These are phyloP conservation scores for Acanthiza pusilla DNA, from an alignment of 2,797 vertebrate species.

Conservation along the genomic window DNA sequence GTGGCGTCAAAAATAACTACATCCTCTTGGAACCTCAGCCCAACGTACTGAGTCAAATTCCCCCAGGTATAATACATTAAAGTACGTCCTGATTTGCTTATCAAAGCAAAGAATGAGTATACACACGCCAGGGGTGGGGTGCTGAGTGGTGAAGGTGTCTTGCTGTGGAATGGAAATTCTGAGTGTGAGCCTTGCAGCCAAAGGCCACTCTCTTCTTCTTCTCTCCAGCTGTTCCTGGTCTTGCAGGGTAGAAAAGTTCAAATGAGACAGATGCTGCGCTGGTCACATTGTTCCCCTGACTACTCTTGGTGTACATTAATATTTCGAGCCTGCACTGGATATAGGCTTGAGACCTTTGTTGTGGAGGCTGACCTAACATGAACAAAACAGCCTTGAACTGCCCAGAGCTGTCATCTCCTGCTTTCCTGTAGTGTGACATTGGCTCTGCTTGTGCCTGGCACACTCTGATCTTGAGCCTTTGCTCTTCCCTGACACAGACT, in stretches of 20 bases:
- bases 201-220: background rate
- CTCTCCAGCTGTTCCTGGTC: background rate
- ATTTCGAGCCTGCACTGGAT: background rate
- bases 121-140: background rate
- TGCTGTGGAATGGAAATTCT: constrained; percentile 25
- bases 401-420: background rate
- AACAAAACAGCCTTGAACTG: background rate
- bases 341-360: background rate
- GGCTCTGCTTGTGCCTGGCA: background rate
- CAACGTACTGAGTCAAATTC: background rate
- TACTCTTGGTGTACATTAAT: background rate
- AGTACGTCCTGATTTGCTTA: constrained; percentile 10
- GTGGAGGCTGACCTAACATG: background rate
- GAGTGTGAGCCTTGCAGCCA: background rate
- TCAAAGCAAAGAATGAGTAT: constrained; percentile 43
- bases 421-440: background rate
- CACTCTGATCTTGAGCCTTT: background rate
- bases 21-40: constrained; percentile 25
- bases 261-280: background rate
- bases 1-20: constrained; percentile 7
- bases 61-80: constrained; percentile 24
- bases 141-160: background rate
- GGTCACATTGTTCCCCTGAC: background rate
- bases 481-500: background rate
- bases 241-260: background rate